A percentile compares a stretch with the other conserved stretches of the same genome.
These are phyloP conservation scores for Hoplostethus atlanticus DNA, from an alignment of 2,797 vertebrate species.

Conservation along the genomic window DNA sequence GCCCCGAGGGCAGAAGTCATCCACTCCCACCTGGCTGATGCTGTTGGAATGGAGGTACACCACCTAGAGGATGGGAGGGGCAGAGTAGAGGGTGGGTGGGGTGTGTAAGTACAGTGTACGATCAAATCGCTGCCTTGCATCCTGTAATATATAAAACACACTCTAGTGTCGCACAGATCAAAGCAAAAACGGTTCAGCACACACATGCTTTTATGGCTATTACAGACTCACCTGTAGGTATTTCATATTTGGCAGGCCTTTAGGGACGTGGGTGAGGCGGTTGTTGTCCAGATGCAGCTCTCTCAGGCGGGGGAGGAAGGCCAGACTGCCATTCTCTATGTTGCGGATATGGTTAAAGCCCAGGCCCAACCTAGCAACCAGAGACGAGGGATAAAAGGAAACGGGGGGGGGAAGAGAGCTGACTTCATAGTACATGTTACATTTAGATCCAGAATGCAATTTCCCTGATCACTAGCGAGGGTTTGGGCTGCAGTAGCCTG, in stretches of 20 bases:
- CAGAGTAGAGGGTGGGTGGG: not conserved
- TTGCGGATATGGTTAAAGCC: slow-evolving; percentile 90
- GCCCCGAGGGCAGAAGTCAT: slow-evolving; percentile 92
- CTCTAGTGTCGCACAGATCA: not conserved
- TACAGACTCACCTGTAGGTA: slow-evolving; percentile 87
- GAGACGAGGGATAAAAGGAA: slow-evolving; percentile 13
- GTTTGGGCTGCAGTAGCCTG: slow-evolving; percentile 2
- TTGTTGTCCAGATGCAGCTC: slow-evolving; percentile 95
- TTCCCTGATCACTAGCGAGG: slow-evolving; percentile 26
- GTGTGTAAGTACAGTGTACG: not conserved
- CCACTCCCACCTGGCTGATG: slow-evolving; percentile 86
- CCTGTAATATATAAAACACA: not conserved
- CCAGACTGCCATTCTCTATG: slow-evolving; percentile 91
- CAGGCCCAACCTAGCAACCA: slow-evolving; percentile 87
- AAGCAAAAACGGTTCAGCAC: too few species aligned
- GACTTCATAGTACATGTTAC: slow-evolving; percentile 17
- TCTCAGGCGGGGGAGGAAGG: slow-evolving; percentile 85
- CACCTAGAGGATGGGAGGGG: slow-evolving; percentile 78
- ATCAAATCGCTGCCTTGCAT: not conserved
- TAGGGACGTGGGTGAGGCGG: slow-evolving; percentile 86
- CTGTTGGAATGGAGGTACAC: slow-evolving; percentile 94
- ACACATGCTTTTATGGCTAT: too few species aligned
- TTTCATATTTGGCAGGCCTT: slow-evolving; percentile 90
- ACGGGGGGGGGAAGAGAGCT: slow-evolving; percentile 4
- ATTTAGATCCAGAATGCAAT: slow-evolving; percentile 28